Evolutionary conservation across 2,113 vertebrate species (phyloP), one percentile per base, ranked within the genome.

Genomic region (Chitala chitala): DNA sequence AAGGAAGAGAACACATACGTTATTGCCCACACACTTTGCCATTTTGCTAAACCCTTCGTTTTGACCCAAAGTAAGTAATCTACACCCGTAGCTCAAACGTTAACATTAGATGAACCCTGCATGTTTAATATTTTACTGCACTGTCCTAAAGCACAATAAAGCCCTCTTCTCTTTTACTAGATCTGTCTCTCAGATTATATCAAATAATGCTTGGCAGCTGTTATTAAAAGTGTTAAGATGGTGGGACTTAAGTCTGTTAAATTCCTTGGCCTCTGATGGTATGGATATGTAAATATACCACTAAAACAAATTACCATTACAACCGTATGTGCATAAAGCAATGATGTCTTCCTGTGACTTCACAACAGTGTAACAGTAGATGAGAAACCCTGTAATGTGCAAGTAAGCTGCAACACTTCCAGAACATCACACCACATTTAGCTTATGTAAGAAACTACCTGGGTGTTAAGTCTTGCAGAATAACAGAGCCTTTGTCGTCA

Each of bases 401-500:
- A 63, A 38, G 31, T 20, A 63, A 38, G 31, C 36, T 33, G 10
- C 10, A 24, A n/a, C 64, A 2, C 22, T 48, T 68, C 42, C 64
- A 46, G 64, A 26, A 68, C 40, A 68, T 42, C 24, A 68, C 7
- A 51, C 1, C 48, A 51, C 20, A 20, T 1, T 68, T 44, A 26
- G 64, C 40, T 68, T 46, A 46, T 68, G 42, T 48, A 68, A 68
- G 26, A 46, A 20, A 24, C 29, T 48, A 68, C 64, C 63, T 40
- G 65, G 44, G 44, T 69, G 65, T 26, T 3, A 51, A 53, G 29
- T 9, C 48, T 46, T 31, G 46, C 53, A 20, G 68, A 26, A 33
- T 50, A 69, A 50, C n/a, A 33, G 44, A 51, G 4, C 20, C 26
- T 69, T 69, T 69, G 29, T 33, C 4, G 68, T 69, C 26, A 69